Base-by-base conservation (phyloP, 2,888 invertebrate species). In the Labia minor region DNA sequence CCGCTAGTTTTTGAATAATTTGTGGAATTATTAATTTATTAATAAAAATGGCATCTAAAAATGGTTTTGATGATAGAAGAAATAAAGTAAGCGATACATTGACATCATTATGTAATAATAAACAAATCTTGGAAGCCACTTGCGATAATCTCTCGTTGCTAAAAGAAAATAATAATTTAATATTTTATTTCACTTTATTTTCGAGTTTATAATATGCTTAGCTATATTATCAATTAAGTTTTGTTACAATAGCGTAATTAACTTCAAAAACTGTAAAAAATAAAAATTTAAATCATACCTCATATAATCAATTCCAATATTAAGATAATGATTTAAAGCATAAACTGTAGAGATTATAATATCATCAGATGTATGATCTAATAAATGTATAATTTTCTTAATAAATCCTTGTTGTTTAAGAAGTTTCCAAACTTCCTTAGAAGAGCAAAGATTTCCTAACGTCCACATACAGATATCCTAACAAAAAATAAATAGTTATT, bases 311-410 rank as follows among this genome's bases (percentile, higher is more conserved):
- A 67, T 70, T 62, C 75, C 75, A 21, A 67, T 67, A 64, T 70
- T 68, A 1, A 76, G 67, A 19, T 72, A 77, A 21, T 76, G 74
- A 66, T 75, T 70, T 10, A 71, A 67, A 1, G 77, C 72, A 66
- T 78, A 78, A 21, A 74, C 70, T 10, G 75, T 69, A 1, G 77
- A 74, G 19, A 74, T 67, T 62, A 74, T 21, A 61, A 76, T 68
- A 1, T 62, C 63, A 16, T 37, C 19, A 10, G 18, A 37, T 63
- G 37, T 49, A 61, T 63, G 65, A 21, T 26, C 21, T 6, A 68
- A 26, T 33, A 68, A 63, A 18, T 62, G 21, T 19, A 69, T 62
- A 16, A 70, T 62, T 37, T 70, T 69, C 14, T 66, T 49, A 21
- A 65, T 66, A n/a, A 69, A 19, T 8, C 70, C 70, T 67, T 71